Evolutionary conservation across 2,888 invertebrate species (phyloP).

Genomic region (Ypsolopha sequella): DNA sequence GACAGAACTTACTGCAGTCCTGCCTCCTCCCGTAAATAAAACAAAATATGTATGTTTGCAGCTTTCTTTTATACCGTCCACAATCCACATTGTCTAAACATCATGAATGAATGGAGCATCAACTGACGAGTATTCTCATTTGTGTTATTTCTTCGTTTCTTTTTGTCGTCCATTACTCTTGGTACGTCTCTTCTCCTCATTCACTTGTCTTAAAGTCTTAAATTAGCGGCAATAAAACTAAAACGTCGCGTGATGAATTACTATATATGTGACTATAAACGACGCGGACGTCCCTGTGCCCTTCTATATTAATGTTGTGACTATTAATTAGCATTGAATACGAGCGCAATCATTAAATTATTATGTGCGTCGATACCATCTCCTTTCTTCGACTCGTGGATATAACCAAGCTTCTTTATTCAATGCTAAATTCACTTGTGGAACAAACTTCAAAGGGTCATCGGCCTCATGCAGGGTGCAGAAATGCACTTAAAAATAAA

Average conservation of each 20-base stretch:
- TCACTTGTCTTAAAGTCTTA: slow-evolving; percentile 26
- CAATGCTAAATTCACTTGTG: not conserved
- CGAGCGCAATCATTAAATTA: not conserved
- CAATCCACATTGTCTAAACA: not conserved
- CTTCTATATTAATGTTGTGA: slow-evolving; percentile 11
- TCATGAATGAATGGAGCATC: not conserved
- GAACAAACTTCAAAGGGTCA: not conserved
- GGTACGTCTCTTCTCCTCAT: slow-evolving; percentile 20
- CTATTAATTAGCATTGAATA: not conserved
- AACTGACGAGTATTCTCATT: not conserved
- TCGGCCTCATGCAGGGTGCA: slow-evolving; percentile 21
- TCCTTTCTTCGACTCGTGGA: not conserved
- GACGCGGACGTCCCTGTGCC: slow-evolving; percentile 1
- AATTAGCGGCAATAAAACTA: slow-evolving; percentile 3
- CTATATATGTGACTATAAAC: slow-evolving; percentile 20
- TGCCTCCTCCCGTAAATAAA: no score
- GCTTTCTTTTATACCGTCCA: not conserved
- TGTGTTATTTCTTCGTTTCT: slow-evolving; percentile 3
- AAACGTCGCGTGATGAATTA: slow-evolving; percentile 27
- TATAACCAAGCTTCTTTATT: not conserved
- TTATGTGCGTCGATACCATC: not conserved
- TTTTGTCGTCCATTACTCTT: slow-evolving; percentile 16
- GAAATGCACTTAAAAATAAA: slow-evolving; percentile 42
- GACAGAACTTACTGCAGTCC: not conserved
- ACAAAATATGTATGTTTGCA: not conserved